These are phyloP conservation scores for Camponotus floridanus DNA, from an alignment of 1,140 invertebrate genomes.

Conservation along the genomic window DNA sequence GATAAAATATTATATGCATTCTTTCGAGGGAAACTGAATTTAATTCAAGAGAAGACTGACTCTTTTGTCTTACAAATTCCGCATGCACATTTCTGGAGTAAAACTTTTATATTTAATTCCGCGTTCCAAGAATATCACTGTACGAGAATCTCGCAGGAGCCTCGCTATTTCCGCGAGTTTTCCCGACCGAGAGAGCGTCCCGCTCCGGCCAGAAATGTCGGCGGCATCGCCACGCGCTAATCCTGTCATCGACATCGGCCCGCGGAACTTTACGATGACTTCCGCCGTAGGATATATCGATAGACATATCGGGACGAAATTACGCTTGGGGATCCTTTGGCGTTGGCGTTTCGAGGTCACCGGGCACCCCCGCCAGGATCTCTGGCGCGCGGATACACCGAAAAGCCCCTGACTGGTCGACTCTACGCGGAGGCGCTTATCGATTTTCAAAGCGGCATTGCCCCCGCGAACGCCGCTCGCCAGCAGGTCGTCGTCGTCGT, in stretches of 20 bases:
- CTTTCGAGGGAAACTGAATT: background rate
- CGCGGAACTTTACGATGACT: constrained; percentile 47
- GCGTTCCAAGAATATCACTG: background rate
- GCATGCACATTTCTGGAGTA: background rate
- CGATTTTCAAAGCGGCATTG: constrained; percentile 77
- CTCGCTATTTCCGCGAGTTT: constrained; percentile 16
- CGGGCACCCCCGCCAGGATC: constrained; percentile 71
- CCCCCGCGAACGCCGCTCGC: constrained; percentile 71
- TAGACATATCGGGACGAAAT: constrained; percentile 55
- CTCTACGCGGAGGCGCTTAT: constrained; percentile 74
- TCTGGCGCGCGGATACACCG: constrained; percentile 72
- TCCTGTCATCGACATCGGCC: constrained; percentile 65
- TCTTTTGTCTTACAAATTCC: background rate
- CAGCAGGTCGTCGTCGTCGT: constrained; percentile 57
- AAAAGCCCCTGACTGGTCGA: constrained; percentile 77
- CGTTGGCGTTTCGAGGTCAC: constrained; percentile 68
- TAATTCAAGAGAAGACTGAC: background rate
- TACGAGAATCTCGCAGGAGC: background rate
- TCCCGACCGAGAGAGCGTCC: background rate
- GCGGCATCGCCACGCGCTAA: constrained; percentile 45
- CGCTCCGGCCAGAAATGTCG: background rate
- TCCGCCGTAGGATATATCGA: constrained; percentile 43
- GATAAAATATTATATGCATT: background rate
- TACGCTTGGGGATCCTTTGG: constrained; percentile 57
- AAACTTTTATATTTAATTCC: constrained; percentile 28